phyloP scores from a whole-genome alignment of 1,140 invertebrate species.

The Pollicipes pollicipes region DNA sequence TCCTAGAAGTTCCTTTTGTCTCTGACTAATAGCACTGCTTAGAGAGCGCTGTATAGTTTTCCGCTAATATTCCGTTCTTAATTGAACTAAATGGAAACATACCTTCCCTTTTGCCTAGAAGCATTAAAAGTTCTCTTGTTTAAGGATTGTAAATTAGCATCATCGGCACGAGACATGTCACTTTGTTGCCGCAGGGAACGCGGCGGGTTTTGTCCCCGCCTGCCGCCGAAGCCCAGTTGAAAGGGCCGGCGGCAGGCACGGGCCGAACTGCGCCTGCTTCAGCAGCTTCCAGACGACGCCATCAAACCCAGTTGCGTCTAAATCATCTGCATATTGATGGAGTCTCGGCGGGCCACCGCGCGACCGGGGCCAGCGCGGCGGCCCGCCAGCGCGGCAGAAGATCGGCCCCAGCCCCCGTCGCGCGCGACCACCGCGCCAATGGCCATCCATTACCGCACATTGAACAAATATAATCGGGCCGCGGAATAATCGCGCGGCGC shows the following conservation, averaged over 20 bases:
- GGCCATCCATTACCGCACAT: not conserved
- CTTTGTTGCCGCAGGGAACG: not conserved
- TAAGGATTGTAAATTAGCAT: conserved; percentile 1
- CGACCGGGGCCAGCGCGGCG: not conserved
- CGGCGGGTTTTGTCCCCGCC: not conserved
- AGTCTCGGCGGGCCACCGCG: not conserved
- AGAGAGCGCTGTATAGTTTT: not conserved
- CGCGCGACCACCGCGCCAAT: not conserved
- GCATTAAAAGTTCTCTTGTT: conserved; percentile 1
- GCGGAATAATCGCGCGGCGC: not conserved
- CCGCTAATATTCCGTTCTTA: not conserved
- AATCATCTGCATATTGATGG: not conserved
- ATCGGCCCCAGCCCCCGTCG: too few relatives aligned
- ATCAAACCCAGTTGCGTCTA: not conserved
- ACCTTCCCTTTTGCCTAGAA: not conserved
- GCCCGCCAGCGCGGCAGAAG: too few relatives aligned
- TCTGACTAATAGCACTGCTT: not conserved
- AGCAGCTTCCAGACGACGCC: not conserved
- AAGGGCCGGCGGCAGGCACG: not conserved
- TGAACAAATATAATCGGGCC: not conserved
- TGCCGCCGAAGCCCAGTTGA: not conserved
- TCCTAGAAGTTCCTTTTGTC: not conserved
- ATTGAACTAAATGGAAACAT: conserved; percentile 2
- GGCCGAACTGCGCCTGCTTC: not conserved
- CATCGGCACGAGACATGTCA: not conserved